Percentiles rank a stretch among this genome's conserved stretches.
phyloP scores from a whole-genome alignment of 2,888 invertebrate species.

The Liopterus haemorrhoidalis region DNA sequence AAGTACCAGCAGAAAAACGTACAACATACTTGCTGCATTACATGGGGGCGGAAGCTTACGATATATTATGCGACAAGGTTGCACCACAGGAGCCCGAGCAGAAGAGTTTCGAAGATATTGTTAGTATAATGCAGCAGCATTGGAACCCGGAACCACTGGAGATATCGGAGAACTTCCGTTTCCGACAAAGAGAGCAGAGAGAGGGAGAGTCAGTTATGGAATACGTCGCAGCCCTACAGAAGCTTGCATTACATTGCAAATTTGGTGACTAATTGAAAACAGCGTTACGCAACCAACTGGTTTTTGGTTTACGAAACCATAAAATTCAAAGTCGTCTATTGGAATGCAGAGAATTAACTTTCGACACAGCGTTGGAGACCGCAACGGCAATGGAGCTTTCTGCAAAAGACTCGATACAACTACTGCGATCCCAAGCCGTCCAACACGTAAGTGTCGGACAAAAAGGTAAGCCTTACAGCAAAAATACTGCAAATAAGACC shows the following conservation, averaged over 20 bases:
- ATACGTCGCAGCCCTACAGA: constrained; percentile 25
- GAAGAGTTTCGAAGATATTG: too few relatives aligned
- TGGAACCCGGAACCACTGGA: too few relatives aligned
- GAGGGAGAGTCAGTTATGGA: constrained; percentile 26
- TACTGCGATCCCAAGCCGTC: too few relatives aligned
- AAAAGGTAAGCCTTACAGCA: too few relatives aligned
- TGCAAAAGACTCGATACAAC: constrained; percentile 26
- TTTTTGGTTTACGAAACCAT: constrained; percentile 29
- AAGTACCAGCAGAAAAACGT: too few relatives aligned
- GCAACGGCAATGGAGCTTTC: constrained; percentile 28
- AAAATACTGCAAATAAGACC: too few relatives aligned
- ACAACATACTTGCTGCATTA: too few relatives aligned
- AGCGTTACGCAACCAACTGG: constrained; percentile 30
- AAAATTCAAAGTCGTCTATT: constrained; percentile 28
- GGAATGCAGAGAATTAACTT: constrained; percentile 25
- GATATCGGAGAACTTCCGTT: constrained; percentile 29
- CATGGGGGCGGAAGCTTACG: too few relatives aligned
- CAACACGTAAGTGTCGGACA: too few relatives aligned
- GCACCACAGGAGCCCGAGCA: too few relatives aligned
- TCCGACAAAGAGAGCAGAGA: constrained; percentile 28
- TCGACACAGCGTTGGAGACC: constrained; percentile 23
- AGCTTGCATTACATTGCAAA: constrained; percentile 25
- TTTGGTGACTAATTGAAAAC: constrained; percentile 30
- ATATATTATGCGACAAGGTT: too few relatives aligned
- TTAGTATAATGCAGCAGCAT: too few relatives aligned